Conservation (phyloP, 1,140 invertebrate genomes). For the Scaptodrosophila lebanonensis region DNA sequence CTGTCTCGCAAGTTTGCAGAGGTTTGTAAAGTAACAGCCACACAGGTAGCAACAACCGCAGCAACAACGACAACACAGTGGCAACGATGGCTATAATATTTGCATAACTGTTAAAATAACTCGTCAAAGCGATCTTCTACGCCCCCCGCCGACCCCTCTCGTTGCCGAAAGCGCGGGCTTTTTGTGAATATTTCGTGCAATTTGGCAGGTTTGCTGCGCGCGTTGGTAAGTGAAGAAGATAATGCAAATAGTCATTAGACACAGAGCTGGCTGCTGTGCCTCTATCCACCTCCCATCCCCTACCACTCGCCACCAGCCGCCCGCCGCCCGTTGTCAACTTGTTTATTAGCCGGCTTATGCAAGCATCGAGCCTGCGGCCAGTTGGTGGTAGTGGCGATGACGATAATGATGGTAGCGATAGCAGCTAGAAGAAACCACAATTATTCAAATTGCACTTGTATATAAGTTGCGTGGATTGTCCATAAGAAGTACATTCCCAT, state of each 20-base stretch:
- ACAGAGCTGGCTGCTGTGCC: slow-evolving; percentile 21
- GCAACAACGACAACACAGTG: slow-evolving; percentile 22
- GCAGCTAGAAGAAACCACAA: slow-evolving; percentile 64
- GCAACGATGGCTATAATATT: slow-evolving; percentile 45
- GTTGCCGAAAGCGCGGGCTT: slow-evolving; percentile 15
- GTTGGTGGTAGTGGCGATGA: neutral
- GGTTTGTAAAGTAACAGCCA: too few relatives aligned
- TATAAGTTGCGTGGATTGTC: slow-evolving; percentile 47
- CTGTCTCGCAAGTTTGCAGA: too few relatives aligned
- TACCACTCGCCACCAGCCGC: slow-evolving; percentile 2
- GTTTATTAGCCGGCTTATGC: slow-evolving; percentile 44
- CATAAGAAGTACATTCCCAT: slow-evolving; percentile 45
- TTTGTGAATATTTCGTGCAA: slow-evolving; percentile 55
- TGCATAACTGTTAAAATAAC: slow-evolving; percentile 67
- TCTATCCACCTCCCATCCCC: slow-evolving; percentile 12
- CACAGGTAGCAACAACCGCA: slow-evolving; percentile 2
- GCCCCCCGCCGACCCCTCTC: neutral
- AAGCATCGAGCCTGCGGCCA: slow-evolving; percentile 19
- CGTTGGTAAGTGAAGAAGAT: slow-evolving; percentile 42
- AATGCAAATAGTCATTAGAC: slow-evolving; percentile 72
- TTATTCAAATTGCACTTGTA: slow-evolving; percentile 62
- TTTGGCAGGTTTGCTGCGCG: slow-evolving; percentile 26
- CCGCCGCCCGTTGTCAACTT: neutral
- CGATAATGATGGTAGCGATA: neutral
- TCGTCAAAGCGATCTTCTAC: slow-evolving; percentile 47